These are phyloP conservation scores for Xestobium rufovillosum DNA, from an alignment of 2,888 invertebrate genomes.

Conservation along the genomic window DNA sequence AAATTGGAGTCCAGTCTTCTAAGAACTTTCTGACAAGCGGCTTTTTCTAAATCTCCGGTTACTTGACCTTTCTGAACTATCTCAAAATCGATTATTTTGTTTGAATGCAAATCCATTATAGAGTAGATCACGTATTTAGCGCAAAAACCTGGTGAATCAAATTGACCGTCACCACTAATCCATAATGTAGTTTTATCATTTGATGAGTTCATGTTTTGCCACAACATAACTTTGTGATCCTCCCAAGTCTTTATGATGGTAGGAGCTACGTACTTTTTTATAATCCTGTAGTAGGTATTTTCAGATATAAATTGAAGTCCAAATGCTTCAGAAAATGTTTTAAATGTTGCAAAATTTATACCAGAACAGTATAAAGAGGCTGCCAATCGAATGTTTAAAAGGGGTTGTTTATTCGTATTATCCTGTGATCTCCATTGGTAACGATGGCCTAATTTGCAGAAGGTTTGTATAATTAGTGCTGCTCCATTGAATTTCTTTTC, in stretches of 20 bases:
- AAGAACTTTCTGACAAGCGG: slow-evolving; percentile 5
- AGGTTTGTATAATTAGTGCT: too few relatives aligned
- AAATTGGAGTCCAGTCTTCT: slow-evolving; percentile 5
- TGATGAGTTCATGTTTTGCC: slow-evolving; percentile 7
- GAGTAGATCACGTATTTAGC: slow-evolving; percentile 8
- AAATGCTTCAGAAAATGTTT: too few relatives aligned
- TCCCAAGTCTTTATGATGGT: slow-evolving; percentile 9
- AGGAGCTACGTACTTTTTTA: slow-evolving; percentile 7
- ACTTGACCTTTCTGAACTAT: slow-evolving; percentile 7
- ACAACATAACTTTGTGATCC: slow-evolving; percentile 4
- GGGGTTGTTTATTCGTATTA: not conserved
- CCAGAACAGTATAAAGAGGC: slow-evolving; percentile 4
- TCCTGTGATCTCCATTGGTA: slow-evolving; percentile 3
- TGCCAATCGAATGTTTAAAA: slow-evolving; percentile 3
- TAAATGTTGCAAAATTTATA: too few relatives aligned
- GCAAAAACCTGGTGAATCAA: slow-evolving; percentile 7
- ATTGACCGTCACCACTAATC: slow-evolving; percentile 12
- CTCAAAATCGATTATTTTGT: slow-evolving; percentile 10
- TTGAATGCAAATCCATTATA: slow-evolving; percentile 5
- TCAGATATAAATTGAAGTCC: slow-evolving; percentile 10
- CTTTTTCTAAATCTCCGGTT: slow-evolving; percentile 9
- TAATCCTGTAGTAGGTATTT: slow-evolving; percentile 7
- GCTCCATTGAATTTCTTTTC: too few relatives aligned
- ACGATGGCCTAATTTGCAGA: slow-evolving; percentile 3
- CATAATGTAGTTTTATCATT: slow-evolving; percentile 5